phyloP scores from a whole-genome alignment of 2,888 invertebrate species.

The Tinea semifulvella region DNA sequence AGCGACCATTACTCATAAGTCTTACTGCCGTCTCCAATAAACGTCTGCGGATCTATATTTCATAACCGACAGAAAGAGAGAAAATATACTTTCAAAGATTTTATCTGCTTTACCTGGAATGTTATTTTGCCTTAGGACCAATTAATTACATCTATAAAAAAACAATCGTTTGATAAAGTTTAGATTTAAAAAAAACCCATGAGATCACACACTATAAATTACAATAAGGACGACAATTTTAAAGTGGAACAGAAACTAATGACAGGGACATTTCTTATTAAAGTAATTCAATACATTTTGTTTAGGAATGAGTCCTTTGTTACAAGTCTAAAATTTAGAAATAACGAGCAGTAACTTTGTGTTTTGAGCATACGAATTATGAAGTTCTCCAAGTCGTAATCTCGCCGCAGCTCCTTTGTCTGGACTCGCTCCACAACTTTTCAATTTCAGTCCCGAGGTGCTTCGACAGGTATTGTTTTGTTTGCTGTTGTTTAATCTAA shows the following conservation, averaged over 20 bases:
- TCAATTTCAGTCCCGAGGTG: conserved; percentile 21
- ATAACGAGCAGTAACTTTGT: conserved; percentile 16
- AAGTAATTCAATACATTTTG: too few species aligned
- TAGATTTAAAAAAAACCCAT: too few species aligned
- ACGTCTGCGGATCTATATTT: conserved; percentile 7
- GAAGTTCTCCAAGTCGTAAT: conserved; percentile 20
- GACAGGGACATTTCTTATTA: too few species aligned
- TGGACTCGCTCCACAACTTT: conserved; percentile 21
- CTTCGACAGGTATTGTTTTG: conserved; percentile 22
- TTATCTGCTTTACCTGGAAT: too few species aligned
- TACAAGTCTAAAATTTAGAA: too few species aligned
- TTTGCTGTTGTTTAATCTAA: conserved; percentile 21
- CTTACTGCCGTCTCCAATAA: conserved; percentile 9
- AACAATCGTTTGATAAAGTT: too few species aligned
- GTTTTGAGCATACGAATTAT: conserved; percentile 16
- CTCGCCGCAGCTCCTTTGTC: conserved; percentile 20
- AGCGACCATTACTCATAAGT: conserved; percentile 13
- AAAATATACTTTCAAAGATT: not conserved
- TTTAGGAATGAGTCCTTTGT: too few species aligned
- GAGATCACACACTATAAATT: too few species aligned
- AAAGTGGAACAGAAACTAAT: too few species aligned
- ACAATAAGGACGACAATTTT: too few species aligned
- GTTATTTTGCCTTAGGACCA: too few species aligned
- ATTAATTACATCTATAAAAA: too few species aligned
- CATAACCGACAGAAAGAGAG: not conserved